Percentiles rank a stretch among this genome's conserved stretches.
Evolutionary conservation across 1,140 invertebrate genomes (phyloP).

Genomic region (Papilio polytes): DNA sequence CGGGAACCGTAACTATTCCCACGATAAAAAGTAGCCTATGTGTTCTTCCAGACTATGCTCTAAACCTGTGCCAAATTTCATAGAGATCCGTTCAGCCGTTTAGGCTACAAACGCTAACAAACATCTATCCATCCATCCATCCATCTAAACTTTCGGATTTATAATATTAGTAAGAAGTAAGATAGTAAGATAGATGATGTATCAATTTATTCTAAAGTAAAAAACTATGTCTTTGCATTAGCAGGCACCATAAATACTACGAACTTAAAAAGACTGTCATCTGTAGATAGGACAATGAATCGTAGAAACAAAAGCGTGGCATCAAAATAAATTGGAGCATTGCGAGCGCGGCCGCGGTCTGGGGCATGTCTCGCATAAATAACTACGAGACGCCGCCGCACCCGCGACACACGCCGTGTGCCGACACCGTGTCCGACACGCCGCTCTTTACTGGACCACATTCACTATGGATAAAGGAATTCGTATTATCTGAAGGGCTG

Average conservation of each 20-base stretch:
- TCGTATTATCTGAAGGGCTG: slow-evolving; percentile 51
- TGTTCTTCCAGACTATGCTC: too few species aligned
- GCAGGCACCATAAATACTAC: slow-evolving; percentile 12
- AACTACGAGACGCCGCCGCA: slow-evolving; percentile 50
- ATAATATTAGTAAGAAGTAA: too few species aligned
- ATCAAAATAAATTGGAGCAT: slow-evolving; percentile 37
- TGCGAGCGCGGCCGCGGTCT: slow-evolving; percentile 34
- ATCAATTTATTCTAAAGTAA: neutral
- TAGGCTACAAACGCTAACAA: too few species aligned
- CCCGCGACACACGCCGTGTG: slow-evolving; percentile 55
- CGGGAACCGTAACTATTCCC: too few species aligned
- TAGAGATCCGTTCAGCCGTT: too few species aligned
- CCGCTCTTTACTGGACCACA: slow-evolving; percentile 64
- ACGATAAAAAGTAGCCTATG: too few species aligned
- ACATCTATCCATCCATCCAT: too few species aligned
- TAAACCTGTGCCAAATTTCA: too few species aligned
- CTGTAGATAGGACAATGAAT: slow-evolving; percentile 12
- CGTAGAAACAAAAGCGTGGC: slow-evolving; percentile 14
- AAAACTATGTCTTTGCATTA: neutral
- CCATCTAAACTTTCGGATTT: too few species aligned
- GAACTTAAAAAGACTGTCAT: neutral
- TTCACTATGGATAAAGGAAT: slow-evolving; percentile 58
- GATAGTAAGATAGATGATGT: too few species aligned
- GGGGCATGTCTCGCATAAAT: slow-evolving; percentile 62
- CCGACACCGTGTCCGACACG: slow-evolving; percentile 70